These are phyloP conservation scores for Origma solitaria DNA, from an alignment of 2,113 vertebrate species.

Conservation along the genomic window DNA sequence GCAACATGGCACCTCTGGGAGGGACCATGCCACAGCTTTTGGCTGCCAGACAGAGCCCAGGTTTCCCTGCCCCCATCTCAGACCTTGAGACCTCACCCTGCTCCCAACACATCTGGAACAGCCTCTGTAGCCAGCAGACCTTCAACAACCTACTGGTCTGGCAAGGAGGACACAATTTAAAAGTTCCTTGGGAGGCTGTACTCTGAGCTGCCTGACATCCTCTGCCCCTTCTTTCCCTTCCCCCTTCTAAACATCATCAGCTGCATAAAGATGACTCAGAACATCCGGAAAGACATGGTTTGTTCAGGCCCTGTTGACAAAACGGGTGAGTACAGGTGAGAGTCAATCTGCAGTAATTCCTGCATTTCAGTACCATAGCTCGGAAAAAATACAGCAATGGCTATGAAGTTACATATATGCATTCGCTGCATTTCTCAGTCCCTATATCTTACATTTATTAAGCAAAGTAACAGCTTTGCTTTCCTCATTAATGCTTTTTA, in stretches of 20 bases:
- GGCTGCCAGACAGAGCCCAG: background rate
- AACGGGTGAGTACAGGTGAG: background rate
- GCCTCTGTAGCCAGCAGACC: background rate
- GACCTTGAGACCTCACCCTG: background rate
- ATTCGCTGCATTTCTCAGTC: background rate
- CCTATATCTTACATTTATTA: background rate
- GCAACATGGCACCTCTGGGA: background rate
- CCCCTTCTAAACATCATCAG: background rate
- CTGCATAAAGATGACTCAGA: background rate
- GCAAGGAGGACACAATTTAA: background rate
- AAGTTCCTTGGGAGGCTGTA: background rate
- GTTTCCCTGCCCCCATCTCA: background rate
- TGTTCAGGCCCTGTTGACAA: background rate
- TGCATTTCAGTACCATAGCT: background rate
- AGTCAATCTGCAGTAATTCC: background rate
- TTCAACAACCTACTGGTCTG: background rate
- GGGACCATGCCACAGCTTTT: background rate
- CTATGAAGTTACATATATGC: background rate
- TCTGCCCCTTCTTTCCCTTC: background rate
- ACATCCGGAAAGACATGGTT: background rate
- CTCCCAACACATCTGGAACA: background rate
- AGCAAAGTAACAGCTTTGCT: background rate
- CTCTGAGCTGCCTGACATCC: background rate
- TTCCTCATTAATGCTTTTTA: background rate
- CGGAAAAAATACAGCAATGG: background rate